Evolutionary conservation across 2,797 vertebrate genomes (phyloP).

Genomic region (Onychomys leucogaster): DNA sequence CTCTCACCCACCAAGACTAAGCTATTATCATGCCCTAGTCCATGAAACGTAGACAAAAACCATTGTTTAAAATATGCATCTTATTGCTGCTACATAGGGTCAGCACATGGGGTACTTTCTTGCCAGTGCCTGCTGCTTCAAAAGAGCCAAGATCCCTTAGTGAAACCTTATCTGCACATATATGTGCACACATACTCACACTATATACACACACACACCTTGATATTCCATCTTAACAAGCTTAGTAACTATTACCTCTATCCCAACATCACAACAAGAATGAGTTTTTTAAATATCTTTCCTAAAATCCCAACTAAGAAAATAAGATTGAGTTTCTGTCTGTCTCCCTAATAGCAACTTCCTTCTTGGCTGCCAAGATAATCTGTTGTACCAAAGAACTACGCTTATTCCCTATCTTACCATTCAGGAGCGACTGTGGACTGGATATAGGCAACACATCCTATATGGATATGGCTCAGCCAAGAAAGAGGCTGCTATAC

Average conservation of each 20-base stretch:
- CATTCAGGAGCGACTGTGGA: not conserved
- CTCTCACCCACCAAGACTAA: not conserved
- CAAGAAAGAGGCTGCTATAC: not conserved
- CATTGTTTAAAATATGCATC: not conserved
- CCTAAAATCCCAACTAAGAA: not conserved
- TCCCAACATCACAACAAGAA: conserved; percentile 19
- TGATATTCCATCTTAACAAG: not conserved
- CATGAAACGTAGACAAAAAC: not conserved
- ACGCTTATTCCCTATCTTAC: not conserved
- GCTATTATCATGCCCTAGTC: not conserved
- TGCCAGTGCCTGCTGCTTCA: not conserved
- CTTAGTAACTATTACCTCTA: not conserved
- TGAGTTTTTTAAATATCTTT: not conserved
- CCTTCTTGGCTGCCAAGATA: not conserved
- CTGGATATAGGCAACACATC: not conserved
- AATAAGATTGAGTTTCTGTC: not conserved
- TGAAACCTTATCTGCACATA: not conserved
- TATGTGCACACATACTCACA: not conserved
- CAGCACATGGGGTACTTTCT: not conserved
- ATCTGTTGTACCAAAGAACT: not conserved
- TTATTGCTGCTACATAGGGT: not conserved
- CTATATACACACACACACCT: no score
- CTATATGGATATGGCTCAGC: not conserved
- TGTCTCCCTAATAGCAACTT: not conserved
- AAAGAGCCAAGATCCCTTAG: not conserved